These are phyloP conservation scores for Agriopis leucophaearia DNA, from an alignment of 2,888 invertebrate species.

Conservation along the genomic window DNA sequence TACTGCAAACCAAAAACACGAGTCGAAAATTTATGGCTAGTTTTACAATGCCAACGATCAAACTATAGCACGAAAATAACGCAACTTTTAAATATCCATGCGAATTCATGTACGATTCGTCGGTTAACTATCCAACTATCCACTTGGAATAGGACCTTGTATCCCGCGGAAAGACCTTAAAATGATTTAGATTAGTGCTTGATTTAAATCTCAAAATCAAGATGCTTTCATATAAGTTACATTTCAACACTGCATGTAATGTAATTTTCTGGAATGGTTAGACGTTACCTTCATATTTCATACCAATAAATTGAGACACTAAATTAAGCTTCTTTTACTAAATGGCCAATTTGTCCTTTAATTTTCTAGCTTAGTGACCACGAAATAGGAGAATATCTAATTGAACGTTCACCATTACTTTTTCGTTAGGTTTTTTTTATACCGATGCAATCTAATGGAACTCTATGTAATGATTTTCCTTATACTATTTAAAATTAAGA, in stretches of 20 bases:
- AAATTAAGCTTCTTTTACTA: background rate
- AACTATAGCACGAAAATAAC: background rate
- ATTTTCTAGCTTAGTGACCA: constrained; percentile 8
- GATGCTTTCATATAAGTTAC: too few species aligned
- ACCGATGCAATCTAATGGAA: background rate
- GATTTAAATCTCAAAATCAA: too few species aligned
- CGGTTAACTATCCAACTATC: too few species aligned
- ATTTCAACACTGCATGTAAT: too few species aligned
- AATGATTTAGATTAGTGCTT: too few species aligned
- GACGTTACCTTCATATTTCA: background rate
- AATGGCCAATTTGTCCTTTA: constrained; percentile 1
- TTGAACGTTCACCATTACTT: constrained; percentile 2
- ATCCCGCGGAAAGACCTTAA: too few species aligned
- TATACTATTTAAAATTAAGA: too few species aligned
- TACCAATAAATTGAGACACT: background rate
- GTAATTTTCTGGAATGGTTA: too few species aligned
- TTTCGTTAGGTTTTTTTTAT: too few species aligned
- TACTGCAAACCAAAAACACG: constrained; percentile 10
- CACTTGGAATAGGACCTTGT: too few species aligned
- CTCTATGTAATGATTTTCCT: too few species aligned
- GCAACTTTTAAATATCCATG: background rate
- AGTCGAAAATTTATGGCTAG: background rate
- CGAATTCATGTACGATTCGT: background rate
- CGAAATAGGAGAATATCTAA: constrained; percentile 4
- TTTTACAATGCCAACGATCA: constrained; percentile 6